Conservation (phyloP, 2,113 vertebrate genomes). For the Ailuropoda melanoleuca region DNA sequence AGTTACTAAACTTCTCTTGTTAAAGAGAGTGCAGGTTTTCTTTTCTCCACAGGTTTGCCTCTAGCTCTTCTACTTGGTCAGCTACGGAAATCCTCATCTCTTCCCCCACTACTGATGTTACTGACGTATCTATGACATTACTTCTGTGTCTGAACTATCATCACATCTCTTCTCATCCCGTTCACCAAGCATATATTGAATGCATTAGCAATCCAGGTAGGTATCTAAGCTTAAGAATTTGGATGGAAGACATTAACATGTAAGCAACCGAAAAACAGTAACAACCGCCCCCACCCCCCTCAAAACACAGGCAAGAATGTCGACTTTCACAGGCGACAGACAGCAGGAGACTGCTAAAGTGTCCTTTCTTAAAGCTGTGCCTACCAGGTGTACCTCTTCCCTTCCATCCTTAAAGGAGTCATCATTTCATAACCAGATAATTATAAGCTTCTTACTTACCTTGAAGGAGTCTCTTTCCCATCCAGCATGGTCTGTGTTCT, state of each 20-base stretch:
- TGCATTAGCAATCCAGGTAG: not conserved
- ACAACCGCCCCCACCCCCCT: not conserved
- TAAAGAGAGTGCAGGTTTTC: not conserved
- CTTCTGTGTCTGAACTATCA: not conserved
- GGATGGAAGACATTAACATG: not conserved
- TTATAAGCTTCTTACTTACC: not conserved
- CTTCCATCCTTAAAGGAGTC: not conserved
- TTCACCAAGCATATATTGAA: not conserved
- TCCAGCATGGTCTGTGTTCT: not conserved
- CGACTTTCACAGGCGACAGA: not conserved
- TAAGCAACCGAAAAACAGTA: not conserved
- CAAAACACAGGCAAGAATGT: not conserved
- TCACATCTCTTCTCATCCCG: not conserved
- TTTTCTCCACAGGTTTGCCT: not conserved
- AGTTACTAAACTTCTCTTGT: not conserved
- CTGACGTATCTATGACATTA: not conserved
- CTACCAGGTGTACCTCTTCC: not conserved
- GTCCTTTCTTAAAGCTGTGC: not conserved
- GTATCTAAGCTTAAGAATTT: slow-evolving; percentile 19
- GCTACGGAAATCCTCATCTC: not conserved
- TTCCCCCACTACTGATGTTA: not conserved
- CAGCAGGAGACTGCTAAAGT: not conserved
- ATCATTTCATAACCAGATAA: slow-evolving; percentile 19
- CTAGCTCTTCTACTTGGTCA: not conserved
- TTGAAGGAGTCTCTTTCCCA: slow-evolving; percentile 15